A percentile compares a stretch with the other conserved stretches of the same genome.
Conservation (phyloP, 2,888 invertebrate species). For the Lottia gigantea region DNA sequence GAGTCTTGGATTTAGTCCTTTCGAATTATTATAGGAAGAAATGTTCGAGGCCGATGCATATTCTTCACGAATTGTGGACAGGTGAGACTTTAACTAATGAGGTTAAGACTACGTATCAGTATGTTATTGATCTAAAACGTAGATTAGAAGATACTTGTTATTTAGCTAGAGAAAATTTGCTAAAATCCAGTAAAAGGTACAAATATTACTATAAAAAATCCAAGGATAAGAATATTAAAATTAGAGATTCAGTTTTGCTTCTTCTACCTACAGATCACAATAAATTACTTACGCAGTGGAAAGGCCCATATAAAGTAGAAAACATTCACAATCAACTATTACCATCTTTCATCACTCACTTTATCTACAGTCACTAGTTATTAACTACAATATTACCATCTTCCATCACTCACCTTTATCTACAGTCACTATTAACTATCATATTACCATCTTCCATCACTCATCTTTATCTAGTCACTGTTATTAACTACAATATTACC, state of each 20-base stretch:
- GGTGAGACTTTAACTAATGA: slow-evolving; percentile 4
- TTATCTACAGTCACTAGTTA: too few relatives aligned
- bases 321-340: too few relatives aligned
- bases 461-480: too few relatives aligned
- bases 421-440: too few relatives aligned
- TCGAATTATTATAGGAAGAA: slow-evolving; percentile 27
- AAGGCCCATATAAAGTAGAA: slow-evolving; percentile 30
- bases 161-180: slow-evolving; percentile 26
- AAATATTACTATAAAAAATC: slow-evolving; percentile 25
- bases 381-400: too few relatives aligned
- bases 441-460: too few relatives aligned
- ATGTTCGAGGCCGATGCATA: slow-evolving; percentile 28
- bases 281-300: slow-evolving; percentile 32
- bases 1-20: slow-evolving; percentile 25
- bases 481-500: too few relatives aligned
- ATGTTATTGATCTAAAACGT: slow-evolving; percentile 20
- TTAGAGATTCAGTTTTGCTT: slow-evolving; percentile 31
- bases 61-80: slow-evolving; percentile 20
- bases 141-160: slow-evolving; percentile 19
- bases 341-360: too few relatives aligned
- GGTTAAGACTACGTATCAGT: slow-evolving; percentile 8
- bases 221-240: slow-evolving; percentile 17
- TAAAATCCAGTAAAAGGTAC: slow-evolving; percentile 12
- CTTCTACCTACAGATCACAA: slow-evolving; percentile 30
- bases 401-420: too few relatives aligned